A percentile compares a stretch with the other conserved stretches of the same genome.
Evolutionary conservation across 2,113 vertebrate genomes (phyloP).

Genomic region (Chascanopsetta lugubris): DNA sequence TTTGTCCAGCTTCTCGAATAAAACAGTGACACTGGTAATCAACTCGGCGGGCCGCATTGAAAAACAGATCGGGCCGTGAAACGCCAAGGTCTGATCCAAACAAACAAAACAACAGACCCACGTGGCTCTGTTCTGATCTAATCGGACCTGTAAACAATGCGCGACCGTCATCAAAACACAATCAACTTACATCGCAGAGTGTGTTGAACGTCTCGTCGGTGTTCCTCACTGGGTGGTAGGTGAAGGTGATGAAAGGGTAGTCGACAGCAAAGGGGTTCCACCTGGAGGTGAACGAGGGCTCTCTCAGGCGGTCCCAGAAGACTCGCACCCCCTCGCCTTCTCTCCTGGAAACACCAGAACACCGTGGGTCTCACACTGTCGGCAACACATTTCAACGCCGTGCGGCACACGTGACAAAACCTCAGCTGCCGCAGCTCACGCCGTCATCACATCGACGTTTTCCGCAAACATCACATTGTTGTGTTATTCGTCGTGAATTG

Average conservation of each 20-base stretch:
- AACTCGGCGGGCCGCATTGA: no score
- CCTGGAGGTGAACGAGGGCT: slow-evolving; percentile 77
- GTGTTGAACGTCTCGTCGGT: slow-evolving; percentile 64
- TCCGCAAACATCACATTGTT: background rate
- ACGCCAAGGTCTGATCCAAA: no score
- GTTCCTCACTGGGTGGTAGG: slow-evolving; percentile 77
- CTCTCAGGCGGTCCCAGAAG: slow-evolving; percentile 78
- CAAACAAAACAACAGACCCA: no score
- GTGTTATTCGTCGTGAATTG: slow-evolving; percentile 17
- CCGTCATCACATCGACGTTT: slow-evolving; percentile 19
- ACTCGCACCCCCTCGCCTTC: slow-evolving; percentile 83
- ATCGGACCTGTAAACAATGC: no score
- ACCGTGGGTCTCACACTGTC: background rate
- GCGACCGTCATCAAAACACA: background rate
- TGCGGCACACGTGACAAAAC: slow-evolving; percentile 7
- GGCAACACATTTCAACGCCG: background rate
- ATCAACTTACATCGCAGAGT: slow-evolving; percentile 79
- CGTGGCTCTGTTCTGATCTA: no score
- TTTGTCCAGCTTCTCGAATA: no score
- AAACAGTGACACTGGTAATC: no score
- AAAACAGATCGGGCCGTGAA: no score
- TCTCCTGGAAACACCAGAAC: slow-evolving; percentile 71
- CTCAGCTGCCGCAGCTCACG: background rate
- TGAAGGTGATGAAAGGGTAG: slow-evolving; percentile 82
- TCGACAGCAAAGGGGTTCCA: slow-evolving; percentile 85